Conservation (phyloP, 2,797 vertebrate species). For the Eupleurogrammus muticus region DNA sequence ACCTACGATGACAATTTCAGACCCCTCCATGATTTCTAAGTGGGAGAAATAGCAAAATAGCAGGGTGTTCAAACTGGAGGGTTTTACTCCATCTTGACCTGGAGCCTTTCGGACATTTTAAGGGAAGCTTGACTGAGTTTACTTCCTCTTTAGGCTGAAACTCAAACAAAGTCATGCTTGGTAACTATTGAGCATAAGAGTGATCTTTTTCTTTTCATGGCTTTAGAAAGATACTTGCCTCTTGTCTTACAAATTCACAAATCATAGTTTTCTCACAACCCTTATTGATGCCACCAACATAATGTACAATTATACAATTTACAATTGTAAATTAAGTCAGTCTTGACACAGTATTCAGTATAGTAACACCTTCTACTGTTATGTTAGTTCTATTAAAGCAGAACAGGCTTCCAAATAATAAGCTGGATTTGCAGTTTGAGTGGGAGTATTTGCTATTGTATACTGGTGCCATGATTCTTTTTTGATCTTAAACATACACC, state of each 20-base stretch:
- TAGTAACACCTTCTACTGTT: conserved; percentile 13
- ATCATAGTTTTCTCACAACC: not conserved
- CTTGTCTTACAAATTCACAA: too few species aligned
- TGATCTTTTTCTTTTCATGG: too few species aligned
- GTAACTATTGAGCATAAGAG: not conserved
- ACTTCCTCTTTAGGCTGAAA: conserved; percentile 4
- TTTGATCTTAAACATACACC: conserved; percentile 42
- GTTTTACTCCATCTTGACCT: too few species aligned
- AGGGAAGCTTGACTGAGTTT: conserved; percentile 17
- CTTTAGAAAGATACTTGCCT: too few species aligned
- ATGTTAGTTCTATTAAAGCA: conserved; percentile 30
- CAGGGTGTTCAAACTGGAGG: too few species aligned
- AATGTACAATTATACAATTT: not conserved
- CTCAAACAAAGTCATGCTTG: not conserved
- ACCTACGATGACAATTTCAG: too few species aligned
- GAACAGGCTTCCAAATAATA: conserved; percentile 37
- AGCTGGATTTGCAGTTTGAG: conserved; percentile 23
- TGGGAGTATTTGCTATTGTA: conserved; percentile 43
- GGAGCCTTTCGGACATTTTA: too few species aligned
- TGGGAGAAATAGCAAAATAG: too few species aligned
- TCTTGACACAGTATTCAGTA: conserved; percentile 1
- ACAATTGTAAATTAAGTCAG: conserved; percentile 16
- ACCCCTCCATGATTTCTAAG: too few species aligned
- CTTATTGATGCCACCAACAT: not conserved
- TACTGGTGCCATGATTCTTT: conserved; percentile 24